Evolutionary conservation across 92 coral and sea anemone genomes (phyloP).

Genomic region (Paramuricea clavata): DNA sequence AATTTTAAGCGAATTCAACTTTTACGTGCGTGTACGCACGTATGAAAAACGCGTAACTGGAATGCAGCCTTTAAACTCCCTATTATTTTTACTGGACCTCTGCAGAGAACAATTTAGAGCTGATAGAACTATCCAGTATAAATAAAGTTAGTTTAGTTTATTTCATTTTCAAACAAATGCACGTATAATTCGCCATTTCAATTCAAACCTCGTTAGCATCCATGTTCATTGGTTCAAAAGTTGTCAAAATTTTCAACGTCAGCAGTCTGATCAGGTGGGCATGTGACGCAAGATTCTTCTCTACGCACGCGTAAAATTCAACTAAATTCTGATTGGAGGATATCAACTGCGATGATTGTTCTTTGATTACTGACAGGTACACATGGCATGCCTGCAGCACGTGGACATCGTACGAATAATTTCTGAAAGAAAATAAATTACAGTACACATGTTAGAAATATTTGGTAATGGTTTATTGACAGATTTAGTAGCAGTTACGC

Average conservation of each 20-base stretch:
- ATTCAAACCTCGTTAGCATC: conserved; percentile 48
- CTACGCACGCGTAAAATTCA: conserved; percentile 60
- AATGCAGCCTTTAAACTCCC: too few relatives aligned
- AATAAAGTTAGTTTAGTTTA: neutral
- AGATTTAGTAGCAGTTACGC: too few relatives aligned
- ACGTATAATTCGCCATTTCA: neutral
- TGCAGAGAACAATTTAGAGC: too few relatives aligned
- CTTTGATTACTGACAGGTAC: conserved; percentile 57
- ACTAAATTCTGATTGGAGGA: conserved; percentile 62
- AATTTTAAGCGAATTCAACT: too few relatives aligned
- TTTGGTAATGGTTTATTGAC: too few relatives aligned
- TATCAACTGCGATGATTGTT: conserved; percentile 46
- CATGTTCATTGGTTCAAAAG: conserved; percentile 73
- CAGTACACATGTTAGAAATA: neutral
- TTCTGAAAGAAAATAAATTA: conserved; percentile 45
- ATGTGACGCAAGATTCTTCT: conserved; percentile 77
- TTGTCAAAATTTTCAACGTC: conserved; percentile 77
- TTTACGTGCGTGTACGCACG: too few relatives aligned
- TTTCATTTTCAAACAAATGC: neutral
- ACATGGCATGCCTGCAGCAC: conserved; percentile 79
- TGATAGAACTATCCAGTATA: too few relatives aligned
- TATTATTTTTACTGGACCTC: too few relatives aligned
- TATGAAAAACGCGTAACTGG: too few relatives aligned
- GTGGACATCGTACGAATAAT: conserved; percentile 73
- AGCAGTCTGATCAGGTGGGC: conserved; percentile 80